Conservation (phyloP, 2,888 invertebrate genomes). For the Boloria selene region DNA sequence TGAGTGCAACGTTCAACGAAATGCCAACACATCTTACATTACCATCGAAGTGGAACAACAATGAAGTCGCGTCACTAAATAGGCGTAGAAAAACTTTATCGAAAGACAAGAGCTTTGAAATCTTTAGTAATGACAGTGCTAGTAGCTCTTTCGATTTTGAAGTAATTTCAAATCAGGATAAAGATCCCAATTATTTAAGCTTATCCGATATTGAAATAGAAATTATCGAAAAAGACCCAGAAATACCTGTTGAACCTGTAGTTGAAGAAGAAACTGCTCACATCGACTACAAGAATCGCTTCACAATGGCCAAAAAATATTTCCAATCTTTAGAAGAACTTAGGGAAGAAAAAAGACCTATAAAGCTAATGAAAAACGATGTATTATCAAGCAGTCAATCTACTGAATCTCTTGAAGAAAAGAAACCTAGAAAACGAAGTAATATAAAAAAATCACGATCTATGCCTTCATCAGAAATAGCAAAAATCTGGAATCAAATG, state of each 20-base stretch:
- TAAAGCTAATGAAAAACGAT: conserved; percentile 71
- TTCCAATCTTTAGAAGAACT: conserved; percentile 77
- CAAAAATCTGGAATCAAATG: conserved; percentile 67
- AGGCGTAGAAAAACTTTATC: conserved; percentile 22
- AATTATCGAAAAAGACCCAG: conserved; percentile 64
- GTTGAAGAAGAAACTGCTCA: conserved; percentile 52
- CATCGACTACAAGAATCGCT: conserved; percentile 72
- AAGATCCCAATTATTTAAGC: conserved; percentile 61
- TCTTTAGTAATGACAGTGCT: conserved; percentile 40
- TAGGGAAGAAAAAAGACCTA: conserved; percentile 57
- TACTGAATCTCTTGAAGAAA: conserved; percentile 65
- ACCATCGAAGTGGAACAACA: conserved; percentile 7
- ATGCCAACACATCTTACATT: conserved; percentile 9
- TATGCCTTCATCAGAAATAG: conserved; percentile 73
- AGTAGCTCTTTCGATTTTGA: conserved; percentile 53
- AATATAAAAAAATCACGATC: conserved; percentile 68
- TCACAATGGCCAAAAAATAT: conserved; percentile 73
- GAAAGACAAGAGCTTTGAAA: conserved; percentile 48
- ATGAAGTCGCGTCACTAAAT: neutral
- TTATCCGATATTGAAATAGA: conserved; percentile 75
- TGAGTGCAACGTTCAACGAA: conserved; percentile 15
- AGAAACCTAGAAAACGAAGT: conserved; percentile 45
- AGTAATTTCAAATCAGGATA: conserved; percentile 49
- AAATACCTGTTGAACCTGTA: conserved; percentile 53
- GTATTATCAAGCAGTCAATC: conserved; percentile 59